Evolutionary conservation across 1,140 invertebrate genomes (phyloP).

Genomic region (Nautilus pompilius): DNA sequence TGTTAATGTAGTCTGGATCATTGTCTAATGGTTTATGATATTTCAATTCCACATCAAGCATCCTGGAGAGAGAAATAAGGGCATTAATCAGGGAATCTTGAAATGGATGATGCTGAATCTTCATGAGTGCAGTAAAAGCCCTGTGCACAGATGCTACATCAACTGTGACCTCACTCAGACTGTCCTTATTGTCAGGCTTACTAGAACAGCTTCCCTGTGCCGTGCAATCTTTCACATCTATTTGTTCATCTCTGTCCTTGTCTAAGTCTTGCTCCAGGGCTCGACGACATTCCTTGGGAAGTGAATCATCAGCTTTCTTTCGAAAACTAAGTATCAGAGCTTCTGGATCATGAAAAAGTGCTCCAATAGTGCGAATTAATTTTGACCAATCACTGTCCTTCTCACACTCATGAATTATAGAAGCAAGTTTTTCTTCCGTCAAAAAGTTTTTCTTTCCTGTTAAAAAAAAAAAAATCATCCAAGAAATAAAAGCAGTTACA

Average conservation of each 20-base stretch:
- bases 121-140: constrained; percentile 63
- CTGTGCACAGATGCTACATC: constrained; percentile 62
- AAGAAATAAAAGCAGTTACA: no score
- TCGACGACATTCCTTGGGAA: constrained; percentile 68
- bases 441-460: constrained; percentile 46
- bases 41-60: constrained; percentile 72
- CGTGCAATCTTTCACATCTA: constrained; percentile 8
- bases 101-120: constrained; percentile 60
- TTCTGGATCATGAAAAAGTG: constrained; percentile 71
- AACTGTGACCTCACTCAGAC: constrained; percentile 35
- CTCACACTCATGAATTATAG: constrained; percentile 68
- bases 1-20: constrained; percentile 64
- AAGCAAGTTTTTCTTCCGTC: constrained; percentile 65
- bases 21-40: constrained; percentile 57
- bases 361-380: constrained; percentile 67
- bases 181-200: neutral
- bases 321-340: constrained; percentile 70
- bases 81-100: constrained; percentile 77
- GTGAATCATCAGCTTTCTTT: constrained; percentile 19
- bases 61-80: constrained; percentile 70
- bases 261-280: constrained; percentile 75
- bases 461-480: constrained; percentile 13
- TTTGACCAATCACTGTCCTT: constrained; percentile 63
- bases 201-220: constrained; percentile 1
- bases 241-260: constrained; percentile 57